Conservation (phyloP, 2,113 vertebrate species). For the Actinemys pallida region DNA sequence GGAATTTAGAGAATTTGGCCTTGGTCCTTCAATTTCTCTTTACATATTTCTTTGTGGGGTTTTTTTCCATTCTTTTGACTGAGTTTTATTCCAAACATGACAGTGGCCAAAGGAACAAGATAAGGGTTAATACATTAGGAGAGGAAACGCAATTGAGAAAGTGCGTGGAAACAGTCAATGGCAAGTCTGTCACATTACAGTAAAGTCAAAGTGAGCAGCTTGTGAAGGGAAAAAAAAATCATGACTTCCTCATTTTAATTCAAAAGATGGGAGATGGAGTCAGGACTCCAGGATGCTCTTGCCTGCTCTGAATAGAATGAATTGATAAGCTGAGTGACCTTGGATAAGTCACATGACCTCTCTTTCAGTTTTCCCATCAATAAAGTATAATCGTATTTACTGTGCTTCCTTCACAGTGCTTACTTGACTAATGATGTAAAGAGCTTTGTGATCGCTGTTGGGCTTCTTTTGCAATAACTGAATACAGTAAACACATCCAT, state of each 20-base stretch:
- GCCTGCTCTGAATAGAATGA: neutral
- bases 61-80: neutral
- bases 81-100: conserved; percentile 31
- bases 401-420: conserved; percentile 35
- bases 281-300: neutral
- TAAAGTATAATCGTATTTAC: conserved; percentile 41
- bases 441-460: neutral
- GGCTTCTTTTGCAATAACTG: neutral
- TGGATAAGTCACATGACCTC: conserved; percentile 42
- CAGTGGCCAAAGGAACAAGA: conserved; percentile 15
- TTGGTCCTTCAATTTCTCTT: conserved; percentile 17
- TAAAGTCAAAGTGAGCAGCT: neutral
- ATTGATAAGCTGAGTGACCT: conserved; percentile 39
- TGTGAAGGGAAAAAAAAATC: neutral
- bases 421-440: conserved; percentile 9
- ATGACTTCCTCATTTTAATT: conserved; percentile 12
- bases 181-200: neutral
- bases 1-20: conserved; percentile 29
- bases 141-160: conserved; percentile 25
- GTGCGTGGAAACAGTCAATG: neutral
- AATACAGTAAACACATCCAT: neutral
- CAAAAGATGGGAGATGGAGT: neutral
- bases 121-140: conserved; percentile 36
- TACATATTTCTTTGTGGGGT: neutral
- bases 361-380: neutral